A percentile compares a stretch with the other conserved stretches of the same genome.
phyloP scores from a whole-genome alignment of 2,888 invertebrate genomes.

The Andrena flavipes region DNA sequence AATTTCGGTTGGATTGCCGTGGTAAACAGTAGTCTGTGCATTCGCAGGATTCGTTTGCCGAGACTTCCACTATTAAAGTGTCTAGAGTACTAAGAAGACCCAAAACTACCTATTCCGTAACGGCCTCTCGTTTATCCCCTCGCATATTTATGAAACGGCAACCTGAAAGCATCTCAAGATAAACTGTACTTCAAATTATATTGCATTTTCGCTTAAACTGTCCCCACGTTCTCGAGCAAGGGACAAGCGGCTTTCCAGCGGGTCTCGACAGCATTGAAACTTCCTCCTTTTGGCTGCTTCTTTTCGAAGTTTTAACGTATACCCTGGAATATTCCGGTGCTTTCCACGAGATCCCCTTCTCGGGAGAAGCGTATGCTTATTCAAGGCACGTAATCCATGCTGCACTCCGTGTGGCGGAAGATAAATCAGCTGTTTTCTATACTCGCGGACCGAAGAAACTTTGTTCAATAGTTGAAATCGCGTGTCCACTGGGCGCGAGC shows the following conservation, averaged over 20 bases:
- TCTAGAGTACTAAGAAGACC: too few species aligned
- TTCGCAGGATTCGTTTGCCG: constrained; percentile 21
- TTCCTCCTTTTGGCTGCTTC: constrained; percentile 13
- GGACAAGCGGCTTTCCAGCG: constrained; percentile 4
- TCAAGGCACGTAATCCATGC: constrained; percentile 70
- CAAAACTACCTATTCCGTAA: background rate
- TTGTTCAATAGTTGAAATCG: constrained; percentile 58
- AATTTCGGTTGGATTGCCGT: background rate
- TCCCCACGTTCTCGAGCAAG: background rate
- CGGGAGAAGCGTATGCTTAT: constrained; percentile 38
- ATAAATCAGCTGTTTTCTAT: constrained; percentile 65
- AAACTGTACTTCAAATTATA: constrained; percentile 1
- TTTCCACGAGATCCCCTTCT: constrained; percentile 30
- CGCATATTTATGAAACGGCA: background rate
- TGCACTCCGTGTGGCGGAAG: constrained; percentile 62
- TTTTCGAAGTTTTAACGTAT: constrained; percentile 56
- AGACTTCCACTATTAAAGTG: background rate
- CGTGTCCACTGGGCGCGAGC: constrained; percentile 10
- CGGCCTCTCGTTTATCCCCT: background rate
- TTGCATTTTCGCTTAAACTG: background rate
- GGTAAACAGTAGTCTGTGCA: background rate
- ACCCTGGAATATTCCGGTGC: constrained; percentile 52
- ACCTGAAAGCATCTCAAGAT: background rate
- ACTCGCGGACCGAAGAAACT: constrained; percentile 61
- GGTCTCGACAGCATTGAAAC: constrained; percentile 31